phyloP scores from a whole-genome alignment of 2,797 vertebrate species.

The Trachurus trachurus region DNA sequence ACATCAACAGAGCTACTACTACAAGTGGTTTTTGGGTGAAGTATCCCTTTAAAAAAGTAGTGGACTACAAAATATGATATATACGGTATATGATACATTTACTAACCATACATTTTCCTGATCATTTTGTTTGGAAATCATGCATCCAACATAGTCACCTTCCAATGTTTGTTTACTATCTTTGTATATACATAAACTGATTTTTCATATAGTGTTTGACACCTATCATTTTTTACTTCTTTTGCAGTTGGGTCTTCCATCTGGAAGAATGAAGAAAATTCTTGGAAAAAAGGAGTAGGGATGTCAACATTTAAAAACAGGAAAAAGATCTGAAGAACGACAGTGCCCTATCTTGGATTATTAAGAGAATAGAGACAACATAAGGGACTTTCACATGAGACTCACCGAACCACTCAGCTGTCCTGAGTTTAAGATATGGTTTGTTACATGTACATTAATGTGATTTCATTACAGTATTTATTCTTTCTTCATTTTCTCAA shows the following conservation, averaged over 20 bases:
- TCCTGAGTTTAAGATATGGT: neutral
- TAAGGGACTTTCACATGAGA: neutral
- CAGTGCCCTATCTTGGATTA: neutral
- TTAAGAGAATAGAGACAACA: neutral
- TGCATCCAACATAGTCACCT: neutral
- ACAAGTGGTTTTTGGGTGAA: too few species aligned
- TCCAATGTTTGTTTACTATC: neutral
- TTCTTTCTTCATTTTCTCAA: neutral
- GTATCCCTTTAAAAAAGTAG: too few species aligned
- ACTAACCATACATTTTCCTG: neutral
- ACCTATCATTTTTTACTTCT: neutral
- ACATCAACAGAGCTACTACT: too few species aligned
- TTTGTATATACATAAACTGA: neutral
- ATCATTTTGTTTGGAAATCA: neutral
- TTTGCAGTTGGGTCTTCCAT: conserved; percentile 21
- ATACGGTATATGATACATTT: neutral
- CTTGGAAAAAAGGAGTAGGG: neutral
- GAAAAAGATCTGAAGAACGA: neutral
- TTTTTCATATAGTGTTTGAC: neutral
- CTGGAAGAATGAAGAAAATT: too few species aligned
- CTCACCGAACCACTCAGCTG: neutral
- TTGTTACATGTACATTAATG: neutral
- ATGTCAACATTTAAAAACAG: neutral
- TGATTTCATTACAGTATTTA: neutral
- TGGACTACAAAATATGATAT: too few species aligned